Evolutionary conservation across 2,113 vertebrate genomes (phyloP).

Genomic region (Triplophysa rosa): DNA sequence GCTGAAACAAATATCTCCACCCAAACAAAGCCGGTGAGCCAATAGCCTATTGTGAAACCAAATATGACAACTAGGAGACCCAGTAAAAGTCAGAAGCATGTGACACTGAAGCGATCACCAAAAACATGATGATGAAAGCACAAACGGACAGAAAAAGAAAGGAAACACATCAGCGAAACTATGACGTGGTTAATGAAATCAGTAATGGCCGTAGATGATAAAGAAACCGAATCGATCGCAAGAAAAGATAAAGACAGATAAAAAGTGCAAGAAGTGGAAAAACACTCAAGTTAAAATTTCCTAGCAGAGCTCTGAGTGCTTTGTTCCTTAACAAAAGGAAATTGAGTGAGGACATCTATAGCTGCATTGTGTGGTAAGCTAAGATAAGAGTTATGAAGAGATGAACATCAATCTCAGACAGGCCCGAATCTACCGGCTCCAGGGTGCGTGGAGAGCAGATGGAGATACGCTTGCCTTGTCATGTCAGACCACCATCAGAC

Average conservation of each 20-base stretch:
- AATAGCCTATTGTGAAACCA: slow-evolving; percentile 18
- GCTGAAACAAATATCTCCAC: slow-evolving; percentile 45
- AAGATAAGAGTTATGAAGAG: slow-evolving; percentile 36
- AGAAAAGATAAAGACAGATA: slow-evolving; percentile 14
- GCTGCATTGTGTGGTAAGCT: slow-evolving; percentile 17
- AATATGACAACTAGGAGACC: slow-evolving; percentile 3
- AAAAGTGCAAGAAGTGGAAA: background rate
- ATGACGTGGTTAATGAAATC: background rate
- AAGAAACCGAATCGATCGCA: background rate
- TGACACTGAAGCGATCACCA: background rate
- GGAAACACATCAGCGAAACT: background rate
- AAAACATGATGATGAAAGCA: background rate
- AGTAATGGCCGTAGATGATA: background rate
- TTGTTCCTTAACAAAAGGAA: background rate
- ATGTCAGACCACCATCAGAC: slow-evolving; percentile 3
- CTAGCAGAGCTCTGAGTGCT: slow-evolving; percentile 1
- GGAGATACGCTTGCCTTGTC: slow-evolving; percentile 23
- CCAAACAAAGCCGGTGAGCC: slow-evolving; percentile 33
- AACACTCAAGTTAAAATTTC: background rate
- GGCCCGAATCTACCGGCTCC: background rate
- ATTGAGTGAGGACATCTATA: background rate
- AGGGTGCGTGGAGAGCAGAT: background rate
- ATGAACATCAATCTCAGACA: slow-evolving; percentile 14
- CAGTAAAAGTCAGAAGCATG: background rate
- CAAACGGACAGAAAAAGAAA: background rate